Base-by-base conservation (phyloP, 1,140 invertebrate species). In the Tetramorium alpestre region DNA sequence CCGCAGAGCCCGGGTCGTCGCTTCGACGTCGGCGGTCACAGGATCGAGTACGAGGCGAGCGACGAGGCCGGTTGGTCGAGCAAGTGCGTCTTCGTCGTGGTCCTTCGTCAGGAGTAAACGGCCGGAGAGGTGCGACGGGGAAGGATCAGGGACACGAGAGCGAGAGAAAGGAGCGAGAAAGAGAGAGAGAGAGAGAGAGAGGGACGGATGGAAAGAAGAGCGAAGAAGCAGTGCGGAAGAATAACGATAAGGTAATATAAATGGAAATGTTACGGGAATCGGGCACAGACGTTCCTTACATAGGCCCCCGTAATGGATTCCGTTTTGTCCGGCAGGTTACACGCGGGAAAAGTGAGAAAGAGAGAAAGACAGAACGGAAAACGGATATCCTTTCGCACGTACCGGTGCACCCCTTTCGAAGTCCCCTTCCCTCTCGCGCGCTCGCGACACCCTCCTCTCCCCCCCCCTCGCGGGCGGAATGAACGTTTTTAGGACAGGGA, bases 51-150 rank as follows among this genome's bases (percentile, higher is more conserved):
- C 91, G 94, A 95, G 65, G 95, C 94, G 0, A 92, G 88, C 81
- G 95, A 95, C 86, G 94, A 95, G n/a, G 95, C 95, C 1, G 95
- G 95, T 33, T 95, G 95, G 95, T 94, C 94, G 85, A 93, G 94
- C 78, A 94, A 94, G 89, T 95, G 95, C 91, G 93, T 93, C 81
- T 95, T 95, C 90, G 94, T 91, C 75, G 92, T 95, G 38, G 91
- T 94, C 51, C 91, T 95, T 51, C 93, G 91, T 44, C 88, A 92
- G 82, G 89, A 94, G 87, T 94, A 91, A 92, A 88, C 25, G 49
- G 16, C 22, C 25, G 41, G 25, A 3, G 58, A 65, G 25, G n/a
- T 28, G 65, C 41, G 65, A 78, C 7, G 16, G 33, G 25, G 22
- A 25, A 76, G 62, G 38, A 72, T 76, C 51, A 60, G 41, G 54